Conservation (phyloP, 1,140 invertebrate genomes). For the Centruroides vittatus region DNA sequence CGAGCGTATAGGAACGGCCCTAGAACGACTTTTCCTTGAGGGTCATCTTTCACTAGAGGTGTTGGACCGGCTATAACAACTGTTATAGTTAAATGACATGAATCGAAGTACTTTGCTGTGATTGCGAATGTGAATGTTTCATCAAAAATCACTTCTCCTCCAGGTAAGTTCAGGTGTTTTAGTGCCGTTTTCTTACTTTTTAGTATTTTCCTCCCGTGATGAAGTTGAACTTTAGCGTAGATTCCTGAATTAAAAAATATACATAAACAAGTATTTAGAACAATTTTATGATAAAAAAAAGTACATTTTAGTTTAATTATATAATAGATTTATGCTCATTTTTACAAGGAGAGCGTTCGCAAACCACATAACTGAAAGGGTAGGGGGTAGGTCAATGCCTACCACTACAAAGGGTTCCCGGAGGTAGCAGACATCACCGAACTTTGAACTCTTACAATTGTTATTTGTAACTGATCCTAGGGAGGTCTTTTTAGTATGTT, state of each 20-base stretch:
- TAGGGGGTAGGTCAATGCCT: too few species aligned
- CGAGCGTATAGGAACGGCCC: slow-evolving; percentile 30
- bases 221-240: slow-evolving; percentile 25
- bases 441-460: too few species aligned
- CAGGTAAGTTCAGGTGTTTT: background rate
- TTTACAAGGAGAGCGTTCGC: too few species aligned
- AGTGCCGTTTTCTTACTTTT: slow-evolving; percentile 25
- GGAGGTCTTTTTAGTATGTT: too few species aligned
- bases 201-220: slow-evolving; percentile 24
- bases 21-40: slow-evolving; percentile 16
- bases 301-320: too few species aligned
- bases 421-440: too few species aligned
- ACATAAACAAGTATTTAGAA: too few species aligned
- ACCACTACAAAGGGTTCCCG: too few species aligned
- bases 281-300: too few species aligned
- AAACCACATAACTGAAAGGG: too few species aligned
- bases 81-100: slow-evolving; percentile 23
- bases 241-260: slow-evolving; percentile 18
- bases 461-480: too few species aligned
- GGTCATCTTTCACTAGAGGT: background rate
- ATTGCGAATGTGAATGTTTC: slow-evolving; percentile 27
- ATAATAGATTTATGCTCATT: too few species aligned
- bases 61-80: slow-evolving; percentile 10
- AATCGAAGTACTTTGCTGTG: slow-evolving; percentile 23
- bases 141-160: slow-evolving; percentile 23